Evolutionary conservation across 2,797 vertebrate genomes (phyloP).

Genomic region (Sparidentex hasta): DNA sequence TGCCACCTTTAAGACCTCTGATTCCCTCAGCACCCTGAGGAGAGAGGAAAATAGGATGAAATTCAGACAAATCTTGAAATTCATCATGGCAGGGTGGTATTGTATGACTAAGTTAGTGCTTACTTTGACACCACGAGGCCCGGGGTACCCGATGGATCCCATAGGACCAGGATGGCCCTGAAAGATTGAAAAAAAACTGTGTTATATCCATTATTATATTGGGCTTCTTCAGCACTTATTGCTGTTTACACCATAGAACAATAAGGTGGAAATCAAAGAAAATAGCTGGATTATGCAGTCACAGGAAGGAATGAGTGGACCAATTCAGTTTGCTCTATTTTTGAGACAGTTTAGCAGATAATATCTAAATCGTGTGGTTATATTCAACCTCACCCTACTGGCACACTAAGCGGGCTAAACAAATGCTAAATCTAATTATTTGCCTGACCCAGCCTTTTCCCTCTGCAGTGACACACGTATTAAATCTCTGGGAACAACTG

Average conservation of each 20-base stretch:
- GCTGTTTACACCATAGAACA: not conserved
- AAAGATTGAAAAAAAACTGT: constrained; percentile 49
- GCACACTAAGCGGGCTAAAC: not conserved
- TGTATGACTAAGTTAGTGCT: constrained; percentile 27
- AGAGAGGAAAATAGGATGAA: constrained; percentile 28
- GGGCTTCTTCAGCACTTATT: too few species aligned
- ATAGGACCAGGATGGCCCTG: constrained; percentile 93
- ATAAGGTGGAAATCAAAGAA: not conserved
- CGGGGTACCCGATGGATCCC: constrained; percentile 97
- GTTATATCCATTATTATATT: not conserved
- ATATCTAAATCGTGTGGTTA: constrained; percentile 31
- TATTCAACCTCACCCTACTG: constrained; percentile 22
- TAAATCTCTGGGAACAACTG: constrained; percentile 4
- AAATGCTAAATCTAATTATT: constrained; percentile 2
- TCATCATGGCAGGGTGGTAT: not conserved
- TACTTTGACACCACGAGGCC: constrained; percentile 98
- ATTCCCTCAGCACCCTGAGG: constrained; percentile 96
- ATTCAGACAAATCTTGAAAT: constrained; percentile 17
- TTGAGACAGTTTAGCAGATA: constrained; percentile 14
- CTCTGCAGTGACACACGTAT: constrained; percentile 7
- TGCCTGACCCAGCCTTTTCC: not conserved
- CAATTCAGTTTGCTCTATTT: constrained; percentile 23
- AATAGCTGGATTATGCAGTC: constrained; percentile 11
- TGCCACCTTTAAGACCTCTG: constrained; percentile 95
- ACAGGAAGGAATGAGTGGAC: constrained; percentile 1